Conservation (phyloP, 2,888 invertebrate species). For the Phortica magna region DNA sequence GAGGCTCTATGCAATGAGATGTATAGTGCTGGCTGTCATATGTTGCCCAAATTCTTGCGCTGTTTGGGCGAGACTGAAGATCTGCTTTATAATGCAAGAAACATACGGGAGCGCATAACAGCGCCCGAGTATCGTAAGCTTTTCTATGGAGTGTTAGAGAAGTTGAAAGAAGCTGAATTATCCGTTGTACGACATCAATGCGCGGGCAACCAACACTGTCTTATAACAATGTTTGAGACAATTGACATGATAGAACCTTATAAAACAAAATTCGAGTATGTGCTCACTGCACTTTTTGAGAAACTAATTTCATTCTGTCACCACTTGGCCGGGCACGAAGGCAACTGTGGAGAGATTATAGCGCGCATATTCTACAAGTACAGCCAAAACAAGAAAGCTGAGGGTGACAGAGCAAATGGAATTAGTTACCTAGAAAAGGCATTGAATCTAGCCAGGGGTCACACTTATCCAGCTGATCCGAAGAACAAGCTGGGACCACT, state of each 20-base stretch:
- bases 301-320: constrained; percentile 59
- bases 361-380: constrained; percentile 66
- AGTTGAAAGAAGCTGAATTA: constrained; percentile 65
- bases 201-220: constrained; percentile 55
- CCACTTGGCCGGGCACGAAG: constrained; percentile 50
- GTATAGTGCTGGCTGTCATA: constrained; percentile 63
- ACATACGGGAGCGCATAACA: constrained; percentile 58
- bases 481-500: constrained; percentile 48
- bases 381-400: constrained; percentile 52
- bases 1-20: constrained; percentile 65
- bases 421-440: constrained; percentile 60
- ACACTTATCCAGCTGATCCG: constrained; percentile 60
- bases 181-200: constrained; percentile 48
- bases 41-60: constrained; percentile 63
- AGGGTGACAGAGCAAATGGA: constrained; percentile 46
- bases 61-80: constrained; percentile 64
- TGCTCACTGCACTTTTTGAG: constrained; percentile 59
- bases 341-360: constrained; percentile 60
- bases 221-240: constrained; percentile 62
- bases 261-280: constrained; percentile 62
- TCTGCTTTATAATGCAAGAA: constrained; percentile 50
- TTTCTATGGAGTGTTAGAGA: constrained; percentile 62
- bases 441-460: constrained; percentile 58
- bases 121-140: constrained; percentile 55
- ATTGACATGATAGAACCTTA: constrained; percentile 58